Base-by-base conservation (phyloP, 2,797 vertebrate species). In the Lagodon rhomboides region DNA sequence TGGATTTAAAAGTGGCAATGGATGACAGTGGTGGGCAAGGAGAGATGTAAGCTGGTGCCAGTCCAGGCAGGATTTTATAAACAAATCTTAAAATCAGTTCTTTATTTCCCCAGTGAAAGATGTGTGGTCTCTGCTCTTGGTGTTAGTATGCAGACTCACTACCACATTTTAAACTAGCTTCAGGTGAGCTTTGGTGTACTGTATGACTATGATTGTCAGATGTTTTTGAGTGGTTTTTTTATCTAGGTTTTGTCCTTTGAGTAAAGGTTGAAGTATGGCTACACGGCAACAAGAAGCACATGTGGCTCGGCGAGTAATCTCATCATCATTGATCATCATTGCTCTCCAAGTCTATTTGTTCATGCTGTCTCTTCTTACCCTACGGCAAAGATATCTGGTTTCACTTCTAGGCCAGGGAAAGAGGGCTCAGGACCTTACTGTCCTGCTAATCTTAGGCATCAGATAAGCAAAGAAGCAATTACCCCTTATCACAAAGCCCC, bases 391-490 rank as follows among this genome's bases (percentile, higher is more conserved):
- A 75, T 70, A 75, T 84, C 55, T 78, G 65, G 74, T 82, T 82
- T 82, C 68, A 61, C 46, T 81, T 70, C 20, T 63, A 22, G 77
- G 75, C 55, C 46, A 55, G 47, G 43, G 79, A 59, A 60, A 55
- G 67, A 68, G 65, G 65, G 46, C 51, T 73, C 72, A 67, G 82
- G 64, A 89, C 73, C 68, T 63, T 6, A 60, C 64, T 59, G 77
- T 77, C 49, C 71, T 50, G 56, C 73, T 91, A 82, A 85, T 89
- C 88, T 81, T 38, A 61, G 53, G 38, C 58, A 74, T 82, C 80
- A 80, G 89, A 92, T 93, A 91, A 91, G 83, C 86, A 87, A 88
- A 85, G 71, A 89, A 79, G 83, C 89, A 92, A 93, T 93, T 91
- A 89, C 58, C 49, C 64, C 90, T 91, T 93, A 91, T 93, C 87